Evolutionary conservation across 2,888 invertebrate species (phyloP).

Genomic region (Parasteatoda lunata): DNA sequence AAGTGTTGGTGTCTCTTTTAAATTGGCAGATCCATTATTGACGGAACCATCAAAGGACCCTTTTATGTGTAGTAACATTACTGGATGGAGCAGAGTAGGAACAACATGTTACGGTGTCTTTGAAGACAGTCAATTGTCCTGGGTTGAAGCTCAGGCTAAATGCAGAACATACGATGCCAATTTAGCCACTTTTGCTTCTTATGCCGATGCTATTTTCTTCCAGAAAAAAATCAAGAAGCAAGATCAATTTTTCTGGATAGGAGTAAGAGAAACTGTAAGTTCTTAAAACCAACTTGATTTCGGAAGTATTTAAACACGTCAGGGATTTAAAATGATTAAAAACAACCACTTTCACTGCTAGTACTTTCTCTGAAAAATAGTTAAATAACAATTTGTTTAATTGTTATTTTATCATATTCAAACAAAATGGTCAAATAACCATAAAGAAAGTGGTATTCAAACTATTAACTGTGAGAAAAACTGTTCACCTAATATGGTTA

Average conservation of each 20-base stretch:
- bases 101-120: conserved; percentile 37
- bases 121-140: background rate
- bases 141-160: conserved; percentile 33
- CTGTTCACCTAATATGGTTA: too few species aligned
- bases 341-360: too few species aligned
- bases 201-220: conserved; percentile 17
- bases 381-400: too few species aligned
- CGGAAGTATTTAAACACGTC: background rate
- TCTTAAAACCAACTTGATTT: background rate
- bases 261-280: conserved; percentile 40
- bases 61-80: conserved; percentile 29
- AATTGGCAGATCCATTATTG: conserved; percentile 28
- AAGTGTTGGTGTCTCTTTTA: too few species aligned
- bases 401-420: too few species aligned
- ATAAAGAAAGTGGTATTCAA: too few species aligned
- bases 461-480: too few species aligned
- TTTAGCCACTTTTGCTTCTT: conserved; percentile 16
- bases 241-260: conserved; percentile 38
- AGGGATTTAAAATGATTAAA: too few species aligned
- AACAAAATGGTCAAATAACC: too few species aligned
- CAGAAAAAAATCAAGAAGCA: conserved; percentile 6
- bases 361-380: too few species aligned
- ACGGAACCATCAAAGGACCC: conserved; percentile 29
- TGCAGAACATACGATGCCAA: conserved; percentile 23
- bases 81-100: conserved; percentile 33